Base-by-base conservation (phyloP, 2,797 vertebrate genomes). In the Pseudocheirus occidentalis region DNA sequence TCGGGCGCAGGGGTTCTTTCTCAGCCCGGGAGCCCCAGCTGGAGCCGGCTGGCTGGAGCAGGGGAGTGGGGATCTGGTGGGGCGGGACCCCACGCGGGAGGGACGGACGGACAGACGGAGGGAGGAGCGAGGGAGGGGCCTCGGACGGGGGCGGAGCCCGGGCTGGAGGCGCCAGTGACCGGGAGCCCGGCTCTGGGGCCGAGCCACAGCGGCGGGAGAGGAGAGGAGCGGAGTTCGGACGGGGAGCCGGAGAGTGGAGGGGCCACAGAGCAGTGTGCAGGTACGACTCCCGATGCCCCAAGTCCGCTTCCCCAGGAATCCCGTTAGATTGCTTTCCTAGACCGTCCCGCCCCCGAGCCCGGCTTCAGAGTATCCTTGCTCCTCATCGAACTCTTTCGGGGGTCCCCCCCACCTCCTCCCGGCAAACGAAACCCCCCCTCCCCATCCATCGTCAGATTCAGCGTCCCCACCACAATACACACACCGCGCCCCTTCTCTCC, bases 241-340 rank as follows among this genome's bases (percentile, higher is more conserved):
- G 34, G 57, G 91, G 94, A 95, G 92, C 96, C 87, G 1, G 46
- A 95, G 95, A 53, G 93, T 94, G 16, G 93, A 90, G 73, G 55
- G 91, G 96, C 95, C 96, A 46, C 92, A 55, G 95, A 96, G 95
- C 93, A 62, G 95, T 95, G 95, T 91, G 87, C 96, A 98, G 98
- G 97, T 98, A 97, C 93, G 90, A 93, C 95, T 73, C 27, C 55
- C 1, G 90, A 56, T 90, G 59, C 16, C 56, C 91, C 55, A 91
- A 18, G 55, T 91, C 87, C 34, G 0, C 50, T 55, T 58, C 81
- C 81, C 52, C 5, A 13, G 50, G 1, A 18, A 89, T 56, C 95
- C 59, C 31, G 91, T 92, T 95, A 95, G 95, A 58, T 90, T 87
- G 1, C 59, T 24, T 14, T 81, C 57, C 92, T 92, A 0, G 73